Conservation (phyloP, 2,888 invertebrate genomes). For the Drosophila picticornis region DNA sequence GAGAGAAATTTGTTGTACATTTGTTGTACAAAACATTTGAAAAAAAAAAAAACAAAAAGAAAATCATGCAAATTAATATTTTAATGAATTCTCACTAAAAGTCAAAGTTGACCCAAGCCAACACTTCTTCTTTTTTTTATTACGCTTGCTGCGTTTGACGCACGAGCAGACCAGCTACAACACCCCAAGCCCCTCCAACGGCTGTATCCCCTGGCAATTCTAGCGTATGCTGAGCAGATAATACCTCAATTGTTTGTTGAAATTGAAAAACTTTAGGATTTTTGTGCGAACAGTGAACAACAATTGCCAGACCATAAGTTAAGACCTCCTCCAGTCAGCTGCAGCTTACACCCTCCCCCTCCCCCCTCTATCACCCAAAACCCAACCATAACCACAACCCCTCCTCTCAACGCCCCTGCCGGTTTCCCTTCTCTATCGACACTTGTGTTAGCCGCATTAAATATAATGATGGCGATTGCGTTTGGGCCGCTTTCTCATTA, state of each 20-base stretch:
- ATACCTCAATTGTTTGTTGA: constrained; percentile 82
- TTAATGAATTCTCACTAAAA: constrained; percentile 64
- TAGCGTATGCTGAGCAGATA: constrained; percentile 58
- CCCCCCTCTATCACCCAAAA: background rate
- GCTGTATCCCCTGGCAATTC: constrained; percentile 3
- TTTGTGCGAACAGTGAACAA: constrained; percentile 36
- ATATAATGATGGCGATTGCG: constrained; percentile 79
- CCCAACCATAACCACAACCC: background rate
- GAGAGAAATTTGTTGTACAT: background rate
- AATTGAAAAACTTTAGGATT: constrained; percentile 79
- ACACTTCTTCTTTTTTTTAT: background rate
- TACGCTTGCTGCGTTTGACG: constrained; percentile 37
- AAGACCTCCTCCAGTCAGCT: constrained; percentile 34
- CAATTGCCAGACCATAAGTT: constrained; percentile 70
- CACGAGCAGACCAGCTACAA: constrained; percentile 32
- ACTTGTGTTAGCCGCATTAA: constrained; percentile 77
- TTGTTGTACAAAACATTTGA: constrained; percentile 11
- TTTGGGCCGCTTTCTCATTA: constrained; percentile 59
- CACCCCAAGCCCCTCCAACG: background rate
- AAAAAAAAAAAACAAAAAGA: constrained; percentile 28
- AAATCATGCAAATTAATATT: constrained; percentile 80
- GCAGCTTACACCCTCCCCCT: background rate
- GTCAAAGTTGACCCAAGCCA: background rate
- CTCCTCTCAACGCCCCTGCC: background rate
- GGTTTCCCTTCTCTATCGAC: constrained; percentile 12